Conservation (phyloP, 2,888 invertebrate species). For the Drosophila vallismaia region DNA sequence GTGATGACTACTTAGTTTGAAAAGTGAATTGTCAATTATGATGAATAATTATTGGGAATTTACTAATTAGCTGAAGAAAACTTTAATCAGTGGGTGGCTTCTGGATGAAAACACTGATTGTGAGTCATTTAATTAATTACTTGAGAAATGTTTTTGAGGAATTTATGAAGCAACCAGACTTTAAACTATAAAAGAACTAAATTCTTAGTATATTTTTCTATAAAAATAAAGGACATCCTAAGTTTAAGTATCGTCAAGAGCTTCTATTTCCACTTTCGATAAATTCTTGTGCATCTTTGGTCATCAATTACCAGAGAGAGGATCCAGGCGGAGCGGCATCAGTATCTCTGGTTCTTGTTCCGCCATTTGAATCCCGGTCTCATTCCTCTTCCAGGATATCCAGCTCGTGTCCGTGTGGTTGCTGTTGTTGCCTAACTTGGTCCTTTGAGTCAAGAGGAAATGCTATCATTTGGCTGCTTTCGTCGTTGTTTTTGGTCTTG, state of each 20-base stretch:
- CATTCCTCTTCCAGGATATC: slow-evolving; percentile 4
- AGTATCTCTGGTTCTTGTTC: slow-evolving; percentile 45
- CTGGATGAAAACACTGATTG: slow-evolving; percentile 1
- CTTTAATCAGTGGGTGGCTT: slow-evolving; percentile 14
- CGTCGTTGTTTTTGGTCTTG: slow-evolving; percentile 26
- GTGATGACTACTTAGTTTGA: slow-evolving; percentile 40
- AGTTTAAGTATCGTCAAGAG: not conserved
- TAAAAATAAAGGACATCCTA: not conserved
- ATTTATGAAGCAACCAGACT: no score
- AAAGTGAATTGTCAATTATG: slow-evolving; percentile 49
- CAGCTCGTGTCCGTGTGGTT: slow-evolving; percentile 17
- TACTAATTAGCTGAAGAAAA: slow-evolving; percentile 29
- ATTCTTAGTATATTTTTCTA: not conserved
- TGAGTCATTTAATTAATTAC: slow-evolving; percentile 13
- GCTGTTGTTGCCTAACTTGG: slow-evolving; percentile 22
- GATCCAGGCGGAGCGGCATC: slow-evolving; percentile 8
- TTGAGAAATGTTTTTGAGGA: slow-evolving; percentile 5
- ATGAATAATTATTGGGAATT: slow-evolving; percentile 35
- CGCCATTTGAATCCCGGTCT: slow-evolving; percentile 35
- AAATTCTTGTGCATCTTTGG: slow-evolving; percentile 37
- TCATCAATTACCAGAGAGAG: slow-evolving; percentile 38
- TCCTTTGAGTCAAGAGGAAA: slow-evolving; percentile 46
- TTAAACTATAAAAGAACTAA: not conserved
- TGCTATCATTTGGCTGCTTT: slow-evolving; percentile 42
- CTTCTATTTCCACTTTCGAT: not conserved